Evolutionary conservation across 2,113 vertebrate species (phyloP), one percentile per base, ranked within the genome.

Genomic region (Archocentrus centrarchus): DNA sequence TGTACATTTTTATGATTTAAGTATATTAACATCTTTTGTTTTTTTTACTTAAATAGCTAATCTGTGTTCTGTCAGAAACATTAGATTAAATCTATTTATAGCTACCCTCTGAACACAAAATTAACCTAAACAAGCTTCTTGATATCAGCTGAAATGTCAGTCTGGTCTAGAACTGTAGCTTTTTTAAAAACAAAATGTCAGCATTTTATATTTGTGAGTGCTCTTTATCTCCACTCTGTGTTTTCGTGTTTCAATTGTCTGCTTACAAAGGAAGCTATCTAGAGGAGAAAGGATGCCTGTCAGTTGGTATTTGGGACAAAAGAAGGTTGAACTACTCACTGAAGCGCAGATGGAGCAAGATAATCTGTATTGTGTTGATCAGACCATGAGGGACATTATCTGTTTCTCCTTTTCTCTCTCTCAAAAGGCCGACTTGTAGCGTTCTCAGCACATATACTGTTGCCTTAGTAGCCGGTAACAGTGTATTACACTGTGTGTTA

Each of bases 281-380:
- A 32, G 58, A 63, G 59, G 22, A 22, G 37, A 63, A 24, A 47
- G 35, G 11, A 78, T 8, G 44, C 24, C 20, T 32, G 80, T 66
- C 63, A 24, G 63, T 30, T 66, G 70, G 10, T 70, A 57, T 83
- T 37, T 32, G 35, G 85, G 66, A 85, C 75, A 85, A 85, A 89
- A 55, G 79, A 58, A 59, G 39, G 22, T 63, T 82, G 82, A 82
- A 81, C 24, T 53, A 35, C 30, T 85, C 77, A 22, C 41, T 37
- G 41, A 63, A 62, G 62, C 59, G 5, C 77, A 76, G 77, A 88
- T 68, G 50, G 35, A 82, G 61, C 2, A 37, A 85, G 59, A 85
- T 81, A 17, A 85, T 62, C 35, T 59, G 77, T 24, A 53, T 59
- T 81, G 75, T 80, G 78, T 9, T 44, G 68, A 81, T 81, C 78